A percentile compares a stretch with the other conserved stretches of the same genome.
These are phyloP conservation scores for Apamea anceps DNA, from an alignment of 2,888 invertebrate genomes.

Conservation along the genomic window DNA sequence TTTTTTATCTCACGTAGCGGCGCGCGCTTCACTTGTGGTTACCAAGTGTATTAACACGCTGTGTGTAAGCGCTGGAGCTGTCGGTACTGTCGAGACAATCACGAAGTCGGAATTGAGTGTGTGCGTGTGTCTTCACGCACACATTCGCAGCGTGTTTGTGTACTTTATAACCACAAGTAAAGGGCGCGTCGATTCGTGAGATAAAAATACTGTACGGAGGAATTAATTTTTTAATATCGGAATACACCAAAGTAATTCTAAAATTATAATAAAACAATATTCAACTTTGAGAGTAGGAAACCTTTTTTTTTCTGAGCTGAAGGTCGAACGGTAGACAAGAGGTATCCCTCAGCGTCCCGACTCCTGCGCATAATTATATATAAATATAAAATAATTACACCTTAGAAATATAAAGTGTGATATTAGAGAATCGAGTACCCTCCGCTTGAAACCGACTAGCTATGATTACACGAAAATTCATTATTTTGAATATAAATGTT, in stretches of 20 bases:
- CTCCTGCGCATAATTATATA: slow-evolving; percentile 44
- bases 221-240: neutral
- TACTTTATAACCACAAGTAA: neutral
- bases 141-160: neutral
- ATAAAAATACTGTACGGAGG: neutral
- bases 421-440: slow-evolving; percentile 79
- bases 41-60: neutral
- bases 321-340: slow-evolving; percentile 20
- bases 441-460: slow-evolving; percentile 60
- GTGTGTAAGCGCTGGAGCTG: neutral
- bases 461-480: slow-evolving; percentile 22
- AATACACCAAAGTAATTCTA: slow-evolving; percentile 15
- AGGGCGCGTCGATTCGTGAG: neutral
- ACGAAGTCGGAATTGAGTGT: neutral
- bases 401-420: slow-evolving; percentile 80
- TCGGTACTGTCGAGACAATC: neutral
- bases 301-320: slow-evolving; percentile 20
- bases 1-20: neutral
- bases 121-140: neutral
- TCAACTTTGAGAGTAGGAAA: slow-evolving; percentile 46
- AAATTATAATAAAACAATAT: slow-evolving; percentile 26
- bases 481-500: slow-evolving; percentile 9
- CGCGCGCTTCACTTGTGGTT: neutral
- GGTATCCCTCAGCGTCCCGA: slow-evolving; percentile 23
- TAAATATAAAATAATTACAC: slow-evolving; percentile 69